Conservation (phyloP, 1,140 invertebrate genomes). For the Aphis craccivora region DNA sequence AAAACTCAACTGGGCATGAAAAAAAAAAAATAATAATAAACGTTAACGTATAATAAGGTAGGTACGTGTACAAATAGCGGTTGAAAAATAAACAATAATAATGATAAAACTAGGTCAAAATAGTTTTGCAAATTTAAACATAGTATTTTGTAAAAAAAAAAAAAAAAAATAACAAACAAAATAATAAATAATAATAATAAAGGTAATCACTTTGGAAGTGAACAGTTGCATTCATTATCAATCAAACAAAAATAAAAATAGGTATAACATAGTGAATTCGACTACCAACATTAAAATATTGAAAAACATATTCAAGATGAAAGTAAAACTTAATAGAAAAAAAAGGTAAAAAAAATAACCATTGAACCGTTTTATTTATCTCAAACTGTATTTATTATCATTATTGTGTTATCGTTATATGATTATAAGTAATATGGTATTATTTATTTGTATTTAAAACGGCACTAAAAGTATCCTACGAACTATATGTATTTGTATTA, state of each 20-base stretch:
- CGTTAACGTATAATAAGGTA: neutral
- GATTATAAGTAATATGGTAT: neutral
- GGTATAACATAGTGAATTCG: neutral
- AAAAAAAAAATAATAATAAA: slow-evolving; percentile 1
- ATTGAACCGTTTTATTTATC: slow-evolving; percentile 30
- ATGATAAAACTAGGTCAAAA: neutral
- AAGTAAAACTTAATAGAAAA: slow-evolving; percentile 17
- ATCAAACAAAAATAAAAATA: neutral
- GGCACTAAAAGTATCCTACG: slow-evolving; percentile 42
- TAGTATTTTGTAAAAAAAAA: neutral
- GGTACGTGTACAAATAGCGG: neutral
- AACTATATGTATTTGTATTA: slow-evolving; percentile 32
- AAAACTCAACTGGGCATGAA: slow-evolving; percentile 26
- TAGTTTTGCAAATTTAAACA: neutral
- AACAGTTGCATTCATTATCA: neutral
- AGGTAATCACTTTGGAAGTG: neutral
- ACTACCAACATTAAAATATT: neutral
- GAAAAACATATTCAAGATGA: neutral
- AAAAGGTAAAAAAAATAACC: neutral
- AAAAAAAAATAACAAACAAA: neutral
- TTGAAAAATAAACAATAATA: slow-evolving; percentile 33
- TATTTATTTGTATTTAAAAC: slow-evolving; percentile 30
- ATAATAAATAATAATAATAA: neutral
- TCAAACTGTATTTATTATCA: slow-evolving; percentile 8
- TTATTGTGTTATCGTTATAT: slow-evolving; percentile 11